These are phyloP conservation scores for Cryptoblepharus egeriae DNA, from an alignment of 2,797 vertebrate species.

Conservation along the genomic window DNA sequence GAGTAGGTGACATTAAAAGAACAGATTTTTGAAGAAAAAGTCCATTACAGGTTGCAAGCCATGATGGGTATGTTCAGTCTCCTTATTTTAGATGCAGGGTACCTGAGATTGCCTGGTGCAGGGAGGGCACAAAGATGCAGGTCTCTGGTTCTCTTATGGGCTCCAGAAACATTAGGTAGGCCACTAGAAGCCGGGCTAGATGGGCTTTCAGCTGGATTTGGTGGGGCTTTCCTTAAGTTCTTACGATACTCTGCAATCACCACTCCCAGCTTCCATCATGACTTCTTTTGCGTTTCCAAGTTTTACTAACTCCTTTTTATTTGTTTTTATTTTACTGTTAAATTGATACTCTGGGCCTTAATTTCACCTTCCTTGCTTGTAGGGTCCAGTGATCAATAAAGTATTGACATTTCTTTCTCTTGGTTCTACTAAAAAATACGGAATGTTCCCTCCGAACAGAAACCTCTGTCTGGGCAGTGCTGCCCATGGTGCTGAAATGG, in stretches of 20 bases:
- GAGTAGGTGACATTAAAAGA: no score
- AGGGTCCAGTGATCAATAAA: constrained; percentile 44
- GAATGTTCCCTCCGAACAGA: constrained; percentile 46
- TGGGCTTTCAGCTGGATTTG: no score
- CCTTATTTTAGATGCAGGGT: no score
- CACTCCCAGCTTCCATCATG: constrained; percentile 12
- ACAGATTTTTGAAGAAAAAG: no score
- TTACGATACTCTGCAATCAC: constrained; percentile 39
- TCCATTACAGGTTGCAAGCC: no score
- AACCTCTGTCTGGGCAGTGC: constrained; percentile 45
- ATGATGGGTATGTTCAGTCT: no score
- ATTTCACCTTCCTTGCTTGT: constrained; percentile 53
- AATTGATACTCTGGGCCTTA: constrained; percentile 1
- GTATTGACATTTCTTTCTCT: constrained; percentile 45
- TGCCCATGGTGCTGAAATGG: constrained; percentile 60
- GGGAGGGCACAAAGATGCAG: no score
- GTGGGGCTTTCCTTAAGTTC: no score
- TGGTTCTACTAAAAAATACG: constrained; percentile 37
- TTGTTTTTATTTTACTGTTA: constrained; percentile 16
- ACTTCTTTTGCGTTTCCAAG: constrained; percentile 15
- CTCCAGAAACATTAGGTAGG: no score
- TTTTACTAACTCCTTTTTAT: constrained; percentile 8
- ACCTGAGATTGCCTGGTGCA: no score
- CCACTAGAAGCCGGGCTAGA: no score
- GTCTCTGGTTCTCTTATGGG: no score